A percentile compares a stretch with the other conserved stretches of the same genome.
Evolutionary conservation across 2,113 vertebrate genomes (phyloP).

Genomic region (Trogon surrucura): DNA sequence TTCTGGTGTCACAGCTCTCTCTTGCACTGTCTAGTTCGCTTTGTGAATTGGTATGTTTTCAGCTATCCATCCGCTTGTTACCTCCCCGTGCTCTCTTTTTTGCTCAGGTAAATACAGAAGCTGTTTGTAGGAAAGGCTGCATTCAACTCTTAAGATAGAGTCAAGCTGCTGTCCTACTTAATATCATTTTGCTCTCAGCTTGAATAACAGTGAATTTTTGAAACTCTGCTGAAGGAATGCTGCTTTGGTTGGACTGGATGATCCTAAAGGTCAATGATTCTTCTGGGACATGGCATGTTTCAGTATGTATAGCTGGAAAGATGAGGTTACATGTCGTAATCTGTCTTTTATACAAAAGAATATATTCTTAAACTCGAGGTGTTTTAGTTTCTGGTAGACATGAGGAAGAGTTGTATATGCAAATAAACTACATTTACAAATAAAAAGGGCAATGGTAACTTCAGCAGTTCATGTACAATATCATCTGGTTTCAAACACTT

Average conservation of each 20-base stretch:
- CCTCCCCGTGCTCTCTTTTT: background rate
- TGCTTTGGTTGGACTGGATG: background rate
- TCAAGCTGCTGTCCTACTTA: background rate
- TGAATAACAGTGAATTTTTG: background rate
- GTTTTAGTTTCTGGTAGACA: background rate
- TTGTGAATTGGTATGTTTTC: background rate
- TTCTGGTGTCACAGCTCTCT: background rate
- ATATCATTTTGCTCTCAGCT: background rate
- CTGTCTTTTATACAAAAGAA: background rate
- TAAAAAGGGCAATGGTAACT: background rate
- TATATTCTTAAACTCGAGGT: background rate
- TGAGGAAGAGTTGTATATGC: background rate
- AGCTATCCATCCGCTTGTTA: background rate
- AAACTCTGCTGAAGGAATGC: background rate
- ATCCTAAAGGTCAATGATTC: background rate
- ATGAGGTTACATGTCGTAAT: background rate
- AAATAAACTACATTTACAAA: background rate
- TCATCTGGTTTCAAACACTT: background rate
- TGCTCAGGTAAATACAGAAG: background rate
- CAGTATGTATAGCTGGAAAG: background rate
- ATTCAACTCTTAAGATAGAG: too few species aligned
- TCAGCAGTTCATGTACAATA: background rate
- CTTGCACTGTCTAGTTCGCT: background rate
- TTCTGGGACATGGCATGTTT: background rate
- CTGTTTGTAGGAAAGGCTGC: background rate